A percentile compares a stretch with the other conserved stretches of the same genome.
These are phyloP conservation scores for Hydrochoerus hydrochaeris DNA, from an alignment of 2,113 vertebrate genomes.

Conservation along the genomic window DNA sequence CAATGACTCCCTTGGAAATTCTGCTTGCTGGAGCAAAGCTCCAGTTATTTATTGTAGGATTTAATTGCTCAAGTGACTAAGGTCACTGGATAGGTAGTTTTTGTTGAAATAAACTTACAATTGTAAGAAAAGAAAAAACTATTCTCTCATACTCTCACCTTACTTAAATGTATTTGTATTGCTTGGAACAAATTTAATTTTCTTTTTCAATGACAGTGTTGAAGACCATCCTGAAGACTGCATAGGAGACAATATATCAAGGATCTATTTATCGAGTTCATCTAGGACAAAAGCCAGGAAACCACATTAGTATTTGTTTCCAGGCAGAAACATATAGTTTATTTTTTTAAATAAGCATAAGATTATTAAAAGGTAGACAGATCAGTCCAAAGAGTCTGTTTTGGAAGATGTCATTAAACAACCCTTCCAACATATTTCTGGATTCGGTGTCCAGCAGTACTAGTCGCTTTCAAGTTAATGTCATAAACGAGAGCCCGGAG, in stretches of 20 bases:
- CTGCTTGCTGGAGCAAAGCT: slow-evolving; percentile 23
- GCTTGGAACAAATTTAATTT: slow-evolving; percentile 67
- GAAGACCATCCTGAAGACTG: slow-evolving; percentile 73
- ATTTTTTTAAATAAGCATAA: slow-evolving; percentile 25
- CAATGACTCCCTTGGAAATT: slow-evolving; percentile 10
- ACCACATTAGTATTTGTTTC: slow-evolving; percentile 60
- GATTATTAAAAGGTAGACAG: background rate
- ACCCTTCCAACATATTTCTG: slow-evolving; percentile 84
- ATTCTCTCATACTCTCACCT: background rate
- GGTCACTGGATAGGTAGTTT: slow-evolving; percentile 24
- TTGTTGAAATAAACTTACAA: slow-evolving; percentile 56
- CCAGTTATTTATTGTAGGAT: slow-evolving; percentile 50
- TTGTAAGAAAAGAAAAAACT: background rate
- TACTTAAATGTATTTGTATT: slow-evolving; percentile 51
- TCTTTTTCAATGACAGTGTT: slow-evolving; percentile 77
- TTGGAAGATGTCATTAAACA: slow-evolving; percentile 87
- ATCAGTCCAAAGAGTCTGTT: background rate
- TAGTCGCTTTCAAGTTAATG: slow-evolving; percentile 89
- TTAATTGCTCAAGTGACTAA: slow-evolving; percentile 45
- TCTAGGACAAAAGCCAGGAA: slow-evolving; percentile 66
- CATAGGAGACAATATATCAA: slow-evolving; percentile 54
- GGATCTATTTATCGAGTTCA: slow-evolving; percentile 53
- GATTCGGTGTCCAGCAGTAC: slow-evolving; percentile 80
- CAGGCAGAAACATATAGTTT: slow-evolving; percentile 54
- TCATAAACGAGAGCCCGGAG: slow-evolving; percentile 85